Conservation (phyloP, 2,888 invertebrate species). For the Kuschelorhynchus macadamiae region DNA sequence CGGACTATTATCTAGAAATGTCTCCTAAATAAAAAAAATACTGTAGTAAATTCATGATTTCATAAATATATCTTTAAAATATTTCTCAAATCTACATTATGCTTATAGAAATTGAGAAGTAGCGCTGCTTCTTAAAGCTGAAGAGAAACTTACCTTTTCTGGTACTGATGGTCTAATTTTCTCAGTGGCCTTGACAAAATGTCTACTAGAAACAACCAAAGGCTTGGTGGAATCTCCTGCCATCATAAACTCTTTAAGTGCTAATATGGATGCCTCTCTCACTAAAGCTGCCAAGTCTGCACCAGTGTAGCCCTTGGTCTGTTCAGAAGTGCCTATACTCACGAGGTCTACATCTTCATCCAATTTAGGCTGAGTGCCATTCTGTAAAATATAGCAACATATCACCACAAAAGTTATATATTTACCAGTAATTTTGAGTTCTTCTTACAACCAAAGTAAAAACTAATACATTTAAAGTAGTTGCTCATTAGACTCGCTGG, state of each 20-base stretch:
- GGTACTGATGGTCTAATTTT: conserved; percentile 92
- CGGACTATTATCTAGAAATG: too few species aligned
- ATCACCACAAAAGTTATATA: neutral
- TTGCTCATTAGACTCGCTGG: too few species aligned
- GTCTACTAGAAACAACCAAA: conserved; percentile 76
- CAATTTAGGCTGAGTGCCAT: conserved; percentile 84
- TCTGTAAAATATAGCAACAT: conserved; percentile 68
- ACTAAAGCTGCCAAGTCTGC: conserved; percentile 94
- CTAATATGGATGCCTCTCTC: conserved; percentile 86
- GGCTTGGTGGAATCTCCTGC: conserved; percentile 67
- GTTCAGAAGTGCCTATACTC: conserved; percentile 76
- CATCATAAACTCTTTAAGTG: conserved; percentile 83
- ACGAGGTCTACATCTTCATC: conserved; percentile 83
- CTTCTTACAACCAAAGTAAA: too few species aligned
- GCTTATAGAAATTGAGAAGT: too few species aligned
- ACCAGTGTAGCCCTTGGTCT: conserved; percentile 88
- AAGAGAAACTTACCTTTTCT: conserved; percentile 74
- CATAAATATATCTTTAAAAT: too few species aligned
- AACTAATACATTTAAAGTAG: too few species aligned
- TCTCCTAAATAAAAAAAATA: too few species aligned
- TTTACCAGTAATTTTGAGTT: neutral
- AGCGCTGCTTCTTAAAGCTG: too few species aligned
- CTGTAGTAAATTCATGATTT: too few species aligned
- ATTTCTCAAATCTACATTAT: too few species aligned
- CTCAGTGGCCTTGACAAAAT: conserved; percentile 83